Evolutionary conservation across 2,797 vertebrate species (phyloP), one percentile per base, ranked within the genome.

Genomic region (Aselliscus stoliczkanus): DNA sequence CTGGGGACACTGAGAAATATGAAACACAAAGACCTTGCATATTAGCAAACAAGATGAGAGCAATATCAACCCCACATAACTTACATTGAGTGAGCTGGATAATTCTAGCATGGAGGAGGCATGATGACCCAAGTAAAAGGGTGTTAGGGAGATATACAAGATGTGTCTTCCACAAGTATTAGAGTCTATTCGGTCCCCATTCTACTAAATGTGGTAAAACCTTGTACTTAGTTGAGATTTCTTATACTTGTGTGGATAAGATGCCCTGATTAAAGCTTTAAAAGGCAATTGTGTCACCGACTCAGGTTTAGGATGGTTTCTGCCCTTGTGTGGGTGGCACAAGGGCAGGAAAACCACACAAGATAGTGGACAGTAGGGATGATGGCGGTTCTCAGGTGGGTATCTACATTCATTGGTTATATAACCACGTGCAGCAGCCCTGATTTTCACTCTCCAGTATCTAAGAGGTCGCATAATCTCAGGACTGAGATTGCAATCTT

Each of bases 11-110:
- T 96, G 92, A 90, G 64, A 96, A 97, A 97, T 88, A 95, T 34
- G 60, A 96, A 96, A 95, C 0, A 94, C 84, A 94, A 97, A 97
- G 73, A 73, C 77, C 95, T 97, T 88, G 88, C 81, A 91, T 95
- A 75, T 97, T 96, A 93, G 90, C 88, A 91, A 92, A 94, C 54
- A 54, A 2, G 39, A 77, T 80, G 29, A 6, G 56, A 97, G 92
- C 17, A 62, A 15, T 14, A 31, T 17, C 5, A 20, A 4, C n/a
- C 65, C 23, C 15, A 62, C 12, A 11, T 64, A 31, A 3, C 70
- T 85, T 72, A 77, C 10, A 27, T 20, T 39, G 44, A 85, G 17
- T 90, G 13, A 39, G 14, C 21, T 64, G 62, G n/a, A 10, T 73
- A 58, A 64, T 82, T 64, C 60, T 1, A 79, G 11, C 29, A 34